Conservation (phyloP, 1,140 invertebrate genomes). For the Homalodisca vitripennis region DNA sequence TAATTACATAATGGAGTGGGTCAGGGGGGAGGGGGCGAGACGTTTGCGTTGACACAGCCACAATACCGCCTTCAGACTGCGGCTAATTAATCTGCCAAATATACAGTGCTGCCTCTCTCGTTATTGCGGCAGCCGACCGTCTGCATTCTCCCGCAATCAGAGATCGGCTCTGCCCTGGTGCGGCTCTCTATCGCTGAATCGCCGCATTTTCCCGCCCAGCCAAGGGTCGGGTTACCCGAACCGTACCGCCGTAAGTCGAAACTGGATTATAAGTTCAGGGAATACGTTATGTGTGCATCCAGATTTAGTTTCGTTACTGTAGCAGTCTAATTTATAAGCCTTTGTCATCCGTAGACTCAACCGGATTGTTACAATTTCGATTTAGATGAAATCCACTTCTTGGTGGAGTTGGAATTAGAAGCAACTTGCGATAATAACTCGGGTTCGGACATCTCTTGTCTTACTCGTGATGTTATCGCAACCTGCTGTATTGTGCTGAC, state of each 20-base stretch:
- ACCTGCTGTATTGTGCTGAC: not conserved
- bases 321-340: not conserved
- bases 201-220: not conserved
- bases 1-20: constrained; percentile 18
- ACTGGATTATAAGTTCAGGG: no score
- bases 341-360: not conserved
- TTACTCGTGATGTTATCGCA: not conserved
- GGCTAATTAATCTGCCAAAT: constrained; percentile 15
- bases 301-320: no score
- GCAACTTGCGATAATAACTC: not conserved
- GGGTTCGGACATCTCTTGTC: not conserved
- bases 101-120: no score
- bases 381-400: not conserved
- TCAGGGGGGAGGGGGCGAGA: not conserved
- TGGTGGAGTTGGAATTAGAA: not conserved
- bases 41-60: not conserved
- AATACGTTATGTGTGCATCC: no score
- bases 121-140: no score
- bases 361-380: not conserved
- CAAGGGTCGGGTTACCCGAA: not conserved
- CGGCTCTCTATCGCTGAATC: not conserved
- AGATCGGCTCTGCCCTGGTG: not conserved
- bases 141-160: not conserved
- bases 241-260: not conserved
- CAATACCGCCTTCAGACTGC: not conserved